Evolutionary conservation across 2,888 invertebrate species (phyloP), one percentile per base, ranked within the genome.

Genomic region (Drosophila maculinotata): DNA sequence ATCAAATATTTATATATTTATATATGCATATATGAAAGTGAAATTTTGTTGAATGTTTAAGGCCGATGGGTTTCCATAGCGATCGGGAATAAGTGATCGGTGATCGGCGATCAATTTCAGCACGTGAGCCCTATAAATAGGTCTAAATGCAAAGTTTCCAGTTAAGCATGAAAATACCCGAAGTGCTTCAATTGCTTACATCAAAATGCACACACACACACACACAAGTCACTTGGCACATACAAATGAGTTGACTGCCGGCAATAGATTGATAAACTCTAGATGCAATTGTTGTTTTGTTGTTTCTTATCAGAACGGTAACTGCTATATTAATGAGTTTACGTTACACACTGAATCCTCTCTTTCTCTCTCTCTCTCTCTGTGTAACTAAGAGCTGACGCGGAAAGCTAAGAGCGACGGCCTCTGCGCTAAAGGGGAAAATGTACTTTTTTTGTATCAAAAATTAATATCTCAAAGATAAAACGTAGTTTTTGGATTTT

Each of bases 261-360:
- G 51, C 56, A 62, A 76, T 59, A 57, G 74, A 71, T 80, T 87
- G 84, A 84, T 87, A 84, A 81, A 75, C 66, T 63, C 62, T 70
- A 45, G 51, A 39, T 60, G 44, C 53, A 69, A 45, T 69, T 71
- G 67, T 57, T 71, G 63, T 67, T 81, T 59, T 31, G 9, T 38
- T 48, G 25, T 20, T 45, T 66, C 68, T 81, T 84, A 81, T 81
- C 87, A 77, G 41, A 63, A 66, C 64, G 47, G 36, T 70, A 70
- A 73, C 62, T 63, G 63, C 44, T 66, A 20, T 48, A 73, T 66
- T 62, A 65, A 79, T 72, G 79, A 73, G 49, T 35, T 9, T 41
- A 48, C 48, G 52, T 48, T 48, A 56, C 51, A 62, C 49, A 23
- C 36, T 23, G 10, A 15, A 23, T 9, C n/a, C 45, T 45, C 17